Base-by-base conservation (phyloP, 92 coral and sea anemone genomes). In the Zoanthus gigantus region DNA sequence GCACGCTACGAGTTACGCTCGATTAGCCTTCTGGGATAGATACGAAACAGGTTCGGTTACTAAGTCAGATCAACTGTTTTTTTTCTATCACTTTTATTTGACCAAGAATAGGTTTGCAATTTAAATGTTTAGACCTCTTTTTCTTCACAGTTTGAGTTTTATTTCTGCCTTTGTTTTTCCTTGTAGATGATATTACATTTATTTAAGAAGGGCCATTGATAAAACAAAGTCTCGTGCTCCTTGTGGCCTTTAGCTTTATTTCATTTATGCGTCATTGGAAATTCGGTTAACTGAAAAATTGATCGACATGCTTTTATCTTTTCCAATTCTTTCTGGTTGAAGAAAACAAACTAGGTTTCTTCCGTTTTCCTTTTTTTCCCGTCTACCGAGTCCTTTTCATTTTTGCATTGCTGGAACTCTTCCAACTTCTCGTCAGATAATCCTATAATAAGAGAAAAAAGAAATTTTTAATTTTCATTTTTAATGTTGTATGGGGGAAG, bases 361-460 rank as follows among this genome's bases (percentile, higher is more conserved):
- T n/a, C 52, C 44, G 28, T 13, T 77, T 57, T 53, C 44, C 16
- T 54, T 34, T n/a, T 53, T 10, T 7, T 16, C 12, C 28, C 47
- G 9, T 52, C 82, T 46, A 30, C 44, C 15, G 65, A 30, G 42
- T 77, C 82, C 18, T 31, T 30, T 77, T 6, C 23, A 17, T 54
- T 6, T 3, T 18, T 32, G 14, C 82, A 54, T 14, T 54, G 46
- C 7, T 52, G 82, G 14, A 77, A 77, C 18, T 77, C 82, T 16
- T 13, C n/a, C 66, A 32, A 31, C 28, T 53, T 54, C 67, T 77
- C 82, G 12, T 77, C 82, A 56, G 82, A 77, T 16, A 77, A 45
- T 15, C 82, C 82, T 77, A 34, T 18, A 47, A 17, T 23, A 52
- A 7, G 23, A 77, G 29, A 77, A 56, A 30, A 5, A 76, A 16